A percentile compares a stretch with the other conserved stretches of the same genome.
Conservation (phyloP, 2,113 vertebrate genomes). For the Aphelocoma coerulescens region DNA sequence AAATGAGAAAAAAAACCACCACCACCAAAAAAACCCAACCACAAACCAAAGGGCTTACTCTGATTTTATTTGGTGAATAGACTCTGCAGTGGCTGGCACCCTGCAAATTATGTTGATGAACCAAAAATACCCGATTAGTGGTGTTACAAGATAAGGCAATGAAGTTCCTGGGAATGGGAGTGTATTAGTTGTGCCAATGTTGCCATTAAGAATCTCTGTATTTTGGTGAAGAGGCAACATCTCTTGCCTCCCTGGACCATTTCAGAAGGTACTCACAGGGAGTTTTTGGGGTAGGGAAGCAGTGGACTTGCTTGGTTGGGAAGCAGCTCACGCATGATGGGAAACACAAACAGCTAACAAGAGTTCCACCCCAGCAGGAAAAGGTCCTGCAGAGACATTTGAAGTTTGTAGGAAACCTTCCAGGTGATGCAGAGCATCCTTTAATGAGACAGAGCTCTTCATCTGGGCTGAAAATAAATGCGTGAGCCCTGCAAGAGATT, state of each 20-base stretch:
- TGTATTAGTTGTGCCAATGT: neutral
- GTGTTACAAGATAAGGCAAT: neutral
- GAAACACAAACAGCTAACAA: neutral
- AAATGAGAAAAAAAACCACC: no score
- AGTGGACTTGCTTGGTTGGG: neutral
- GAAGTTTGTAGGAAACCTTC: neutral
- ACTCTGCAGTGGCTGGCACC: neutral
- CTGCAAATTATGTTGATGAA: neutral
- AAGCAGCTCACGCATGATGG: accelerated
- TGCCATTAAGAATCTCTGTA: neutral
- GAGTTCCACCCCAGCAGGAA: neutral
- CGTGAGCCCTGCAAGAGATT: neutral
- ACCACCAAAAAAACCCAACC: neutral
- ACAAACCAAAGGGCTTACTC: neutral
- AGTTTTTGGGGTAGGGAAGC: neutral
- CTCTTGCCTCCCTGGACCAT: neutral
- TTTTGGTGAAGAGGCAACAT: neutral
- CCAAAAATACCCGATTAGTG: neutral
- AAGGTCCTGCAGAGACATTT: neutral
- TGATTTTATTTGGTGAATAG: neutral
- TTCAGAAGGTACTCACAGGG: neutral
- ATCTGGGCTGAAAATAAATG: neutral
- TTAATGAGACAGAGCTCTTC: neutral
- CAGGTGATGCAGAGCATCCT: neutral
- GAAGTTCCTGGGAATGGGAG: neutral